Evolutionary conservation across 1,140 invertebrate species (phyloP).

Genomic region (Drosophila tristis): DNA sequence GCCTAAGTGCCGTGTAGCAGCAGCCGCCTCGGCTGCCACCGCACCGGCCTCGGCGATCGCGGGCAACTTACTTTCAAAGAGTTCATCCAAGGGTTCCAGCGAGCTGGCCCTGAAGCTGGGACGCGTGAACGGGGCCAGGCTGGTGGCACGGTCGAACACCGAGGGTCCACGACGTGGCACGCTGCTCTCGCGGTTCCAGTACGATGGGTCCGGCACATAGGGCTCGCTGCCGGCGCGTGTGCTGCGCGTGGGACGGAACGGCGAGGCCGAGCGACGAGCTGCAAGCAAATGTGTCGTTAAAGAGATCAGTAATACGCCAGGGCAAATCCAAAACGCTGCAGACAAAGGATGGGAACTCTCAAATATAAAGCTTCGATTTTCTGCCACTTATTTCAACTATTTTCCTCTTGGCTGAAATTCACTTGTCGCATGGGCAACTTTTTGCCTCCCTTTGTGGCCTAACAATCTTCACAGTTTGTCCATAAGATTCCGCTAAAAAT

Average conservation of each 20-base stretch:
- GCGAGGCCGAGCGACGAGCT: slow-evolving; percentile 76
- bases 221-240: slow-evolving; percentile 77
- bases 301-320: slow-evolving; percentile 11
- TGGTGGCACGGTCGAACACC: slow-evolving; percentile 80
- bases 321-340: not conserved
- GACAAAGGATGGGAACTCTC: too few species aligned
- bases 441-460: too few species aligned
- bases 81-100: slow-evolving; percentile 85
- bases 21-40: slow-evolving; percentile 45
- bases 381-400: too few species aligned
- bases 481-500: too few species aligned
- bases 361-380: too few species aligned
- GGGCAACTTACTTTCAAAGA: slow-evolving; percentile 85
- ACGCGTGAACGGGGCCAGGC: slow-evolving; percentile 78
- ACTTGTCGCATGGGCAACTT: too few species aligned
- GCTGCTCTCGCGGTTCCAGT: slow-evolving; percentile 73
- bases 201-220: slow-evolving; percentile 74
- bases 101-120: slow-evolving; percentile 84
- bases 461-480: too few species aligned
- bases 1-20: slow-evolving; percentile 67
- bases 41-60: slow-evolving; percentile 63
- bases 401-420: too few species aligned
- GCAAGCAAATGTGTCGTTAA: slow-evolving; percentile 29
- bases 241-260: slow-evolving; percentile 64
- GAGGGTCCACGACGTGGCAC: slow-evolving; percentile 75